Conservation (phyloP, 2,888 invertebrate species). For the Malthinus flaveolus region DNA sequence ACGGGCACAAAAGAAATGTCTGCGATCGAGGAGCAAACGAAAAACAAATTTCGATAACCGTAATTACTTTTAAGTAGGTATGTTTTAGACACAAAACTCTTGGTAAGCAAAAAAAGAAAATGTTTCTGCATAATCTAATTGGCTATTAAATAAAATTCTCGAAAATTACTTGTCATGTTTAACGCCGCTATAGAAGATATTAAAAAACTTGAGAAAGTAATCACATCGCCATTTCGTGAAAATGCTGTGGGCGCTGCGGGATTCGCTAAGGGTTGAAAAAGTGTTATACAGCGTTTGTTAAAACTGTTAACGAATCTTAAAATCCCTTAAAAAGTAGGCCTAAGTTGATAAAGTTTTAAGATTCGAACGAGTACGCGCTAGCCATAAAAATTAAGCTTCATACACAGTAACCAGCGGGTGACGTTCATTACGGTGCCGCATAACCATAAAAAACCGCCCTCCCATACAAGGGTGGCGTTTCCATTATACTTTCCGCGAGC, state of each 20-base stretch:
- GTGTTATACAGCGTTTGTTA: constrained; percentile 52
- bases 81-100: constrained; percentile 14
- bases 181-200: constrained; percentile 50
- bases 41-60: constrained; percentile 22
- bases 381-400: constrained; percentile 54
- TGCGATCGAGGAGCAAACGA: not conserved
- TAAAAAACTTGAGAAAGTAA: constrained; percentile 54
- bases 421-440: constrained; percentile 51
- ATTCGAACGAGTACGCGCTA: constrained; percentile 46
- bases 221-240: constrained; percentile 42
- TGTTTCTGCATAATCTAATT: constrained; percentile 36
- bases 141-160: constrained; percentile 48
- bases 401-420: constrained; percentile 44
- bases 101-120: constrained; percentile 29
- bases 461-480: constrained; percentile 41
- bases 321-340: constrained; percentile 54
- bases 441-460: constrained; percentile 50
- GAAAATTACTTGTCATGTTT: constrained; percentile 50
- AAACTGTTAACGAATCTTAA: constrained; percentile 56
- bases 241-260: constrained; percentile 30
- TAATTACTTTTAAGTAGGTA: constrained; percentile 12
- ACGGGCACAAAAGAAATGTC: not conserved
- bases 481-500: constrained; percentile 53
- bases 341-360: constrained; percentile 51
- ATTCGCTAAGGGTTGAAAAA: constrained; percentile 40